These are phyloP conservation scores for Kuschelorhynchus macadamiae DNA, from an alignment of 2,888 invertebrate species.

Conservation along the genomic window DNA sequence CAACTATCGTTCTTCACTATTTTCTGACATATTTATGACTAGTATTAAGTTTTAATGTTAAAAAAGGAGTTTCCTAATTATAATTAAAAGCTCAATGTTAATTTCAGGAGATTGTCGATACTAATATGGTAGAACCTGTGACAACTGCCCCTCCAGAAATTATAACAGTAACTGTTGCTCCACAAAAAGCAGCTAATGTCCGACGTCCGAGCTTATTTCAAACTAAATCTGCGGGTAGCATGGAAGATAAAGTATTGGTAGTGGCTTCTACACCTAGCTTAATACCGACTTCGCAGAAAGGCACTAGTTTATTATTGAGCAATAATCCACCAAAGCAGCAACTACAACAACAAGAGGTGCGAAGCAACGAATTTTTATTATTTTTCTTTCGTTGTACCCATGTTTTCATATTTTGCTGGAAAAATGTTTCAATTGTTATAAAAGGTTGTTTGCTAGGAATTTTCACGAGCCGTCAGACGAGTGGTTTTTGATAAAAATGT, in stretches of 20 bases:
- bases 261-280: constrained; percentile 31
- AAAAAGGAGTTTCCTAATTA: too few species aligned
- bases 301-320: constrained; percentile 55
- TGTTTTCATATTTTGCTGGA: neutral
- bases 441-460: too few species aligned
- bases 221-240: constrained; percentile 13
- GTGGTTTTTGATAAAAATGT: too few species aligned
- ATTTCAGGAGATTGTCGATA: constrained; percentile 24
- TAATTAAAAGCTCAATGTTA: too few species aligned
- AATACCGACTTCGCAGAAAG: constrained; percentile 52
- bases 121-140: neutral
- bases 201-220: constrained; percentile 36
- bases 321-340: constrained; percentile 52
- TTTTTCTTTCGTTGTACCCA: neutral
- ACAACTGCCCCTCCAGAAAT: constrained; percentile 6
- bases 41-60: too few species aligned
- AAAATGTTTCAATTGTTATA: too few species aligned
- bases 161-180: constrained; percentile 14
- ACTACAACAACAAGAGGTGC: constrained; percentile 32
- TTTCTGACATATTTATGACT: too few species aligned
- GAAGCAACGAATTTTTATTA: neutral
- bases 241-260: constrained; percentile 24
- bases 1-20: too few species aligned
- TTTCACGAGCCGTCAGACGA: too few species aligned
- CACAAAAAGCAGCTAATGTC: constrained; percentile 23